Evolutionary conservation across 2,888 invertebrate genomes (phyloP).

Genomic region (Oligia strigilis): DNA sequence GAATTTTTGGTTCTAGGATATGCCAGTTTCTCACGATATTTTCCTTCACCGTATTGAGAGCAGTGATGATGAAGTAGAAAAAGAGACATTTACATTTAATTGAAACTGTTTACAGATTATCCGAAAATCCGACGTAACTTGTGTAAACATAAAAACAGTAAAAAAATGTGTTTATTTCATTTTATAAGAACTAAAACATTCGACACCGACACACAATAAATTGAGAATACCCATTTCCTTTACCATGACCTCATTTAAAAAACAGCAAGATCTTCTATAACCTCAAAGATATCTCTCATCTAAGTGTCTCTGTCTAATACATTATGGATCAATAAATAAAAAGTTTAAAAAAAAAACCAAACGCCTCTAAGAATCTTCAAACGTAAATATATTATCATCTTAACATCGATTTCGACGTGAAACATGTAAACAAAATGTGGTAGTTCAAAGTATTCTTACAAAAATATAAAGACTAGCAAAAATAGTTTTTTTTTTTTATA

Average conservation of each 20-base stretch:
- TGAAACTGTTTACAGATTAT: constrained; percentile 6
- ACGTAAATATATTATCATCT: constrained; percentile 26
- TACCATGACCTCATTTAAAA: constrained; percentile 36
- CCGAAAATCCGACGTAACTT: not conserved
- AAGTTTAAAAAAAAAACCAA: not conserved
- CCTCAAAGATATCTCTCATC: constrained; percentile 25
- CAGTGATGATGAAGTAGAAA: not conserved
- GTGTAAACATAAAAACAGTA: not conserved
- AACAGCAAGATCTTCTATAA: constrained; percentile 5
- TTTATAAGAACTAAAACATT: not conserved
- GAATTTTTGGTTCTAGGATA: too few relatives aligned
- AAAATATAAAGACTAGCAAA: constrained; percentile 30
- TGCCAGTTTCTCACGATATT: too few relatives aligned
- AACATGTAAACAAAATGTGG: constrained; percentile 38
- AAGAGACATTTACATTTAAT: not conserved
- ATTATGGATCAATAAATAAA: constrained; percentile 47
- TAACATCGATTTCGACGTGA: constrained; percentile 32
- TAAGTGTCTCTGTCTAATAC: constrained; percentile 1
- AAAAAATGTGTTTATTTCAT: not conserved
- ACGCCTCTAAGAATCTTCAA: constrained; percentile 11
- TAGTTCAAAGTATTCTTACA: constrained; percentile 33
- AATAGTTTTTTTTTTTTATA: constrained; percentile 12
- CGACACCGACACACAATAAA: not conserved
- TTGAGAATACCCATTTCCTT: not conserved
- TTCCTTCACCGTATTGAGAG: not conserved